These are phyloP conservation scores for Sphenodon punctatus DNA, from an alignment of 2,797 vertebrate genomes.

Conservation along the genomic window DNA sequence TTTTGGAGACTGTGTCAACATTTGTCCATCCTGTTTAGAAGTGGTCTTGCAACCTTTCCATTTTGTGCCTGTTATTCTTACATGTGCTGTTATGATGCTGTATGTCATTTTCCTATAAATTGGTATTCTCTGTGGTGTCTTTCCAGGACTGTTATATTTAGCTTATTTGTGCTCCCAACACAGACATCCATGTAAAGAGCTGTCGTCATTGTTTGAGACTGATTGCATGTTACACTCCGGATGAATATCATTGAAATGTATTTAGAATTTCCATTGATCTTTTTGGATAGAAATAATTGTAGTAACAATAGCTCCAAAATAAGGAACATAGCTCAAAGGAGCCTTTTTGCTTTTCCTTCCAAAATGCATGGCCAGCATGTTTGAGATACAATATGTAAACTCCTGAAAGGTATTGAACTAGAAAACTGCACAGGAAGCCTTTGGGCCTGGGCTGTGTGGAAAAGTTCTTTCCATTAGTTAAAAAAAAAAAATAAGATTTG, in stretches of 20 bases:
- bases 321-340: background rate
- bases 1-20: conserved; percentile 24
- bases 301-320: conserved; percentile 50
- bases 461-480: conserved; percentile 15
- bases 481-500: background rate
- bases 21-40: conserved; percentile 42
- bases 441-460: background rate
- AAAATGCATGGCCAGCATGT: conserved; percentile 16
- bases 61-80: conserved; percentile 33
- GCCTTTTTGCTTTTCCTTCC: conserved; percentile 29
- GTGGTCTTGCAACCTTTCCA: conserved; percentile 35
- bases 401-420: conserved; percentile 39
- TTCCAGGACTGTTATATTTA: background rate
- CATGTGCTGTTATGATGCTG: background rate
- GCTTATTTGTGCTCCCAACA: conserved; percentile 23
- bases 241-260: conserved; percentile 56
- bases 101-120: conserved; percentile 49
- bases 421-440: conserved; percentile 1
- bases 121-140: conserved; percentile 28
- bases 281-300: conserved; percentile 64
- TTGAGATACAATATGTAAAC: conserved; percentile 29
- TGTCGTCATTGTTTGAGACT: conserved; percentile 50
- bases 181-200: background rate
- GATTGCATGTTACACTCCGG: conserved; percentile 1
- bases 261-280: conserved; percentile 68